Conservation (phyloP, 2,888 invertebrate species). For the Thymelicus lineola region DNA sequence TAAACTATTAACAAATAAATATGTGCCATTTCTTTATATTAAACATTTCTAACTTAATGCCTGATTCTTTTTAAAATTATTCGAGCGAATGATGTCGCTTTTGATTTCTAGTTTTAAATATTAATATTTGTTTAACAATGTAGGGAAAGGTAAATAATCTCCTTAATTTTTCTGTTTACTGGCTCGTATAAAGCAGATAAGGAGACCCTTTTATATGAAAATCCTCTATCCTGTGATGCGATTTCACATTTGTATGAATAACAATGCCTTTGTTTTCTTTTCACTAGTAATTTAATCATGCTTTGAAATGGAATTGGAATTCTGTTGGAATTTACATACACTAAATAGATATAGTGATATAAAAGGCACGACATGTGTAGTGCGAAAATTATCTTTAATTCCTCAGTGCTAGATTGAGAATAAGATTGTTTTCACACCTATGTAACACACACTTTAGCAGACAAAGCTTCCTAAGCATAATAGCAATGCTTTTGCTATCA, state of each 20-base stretch:
- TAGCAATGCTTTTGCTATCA: no score
- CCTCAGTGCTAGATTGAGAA: no score
- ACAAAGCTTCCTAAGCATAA: no score
- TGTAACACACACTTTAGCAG: no score
- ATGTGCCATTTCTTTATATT: no score
- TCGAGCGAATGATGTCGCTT: not conserved
- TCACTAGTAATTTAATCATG: slow-evolving; percentile 56
- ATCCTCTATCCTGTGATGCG: slow-evolving; percentile 57
- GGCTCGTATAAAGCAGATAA: slow-evolving; percentile 50
- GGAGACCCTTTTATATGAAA: slow-evolving; percentile 58
- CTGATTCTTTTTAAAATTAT: no score
- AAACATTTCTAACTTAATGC: no score
- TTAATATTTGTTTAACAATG: not conserved
- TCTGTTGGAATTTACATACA: slow-evolving; percentile 36
- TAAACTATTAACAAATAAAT: no score
- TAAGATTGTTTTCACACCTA: no score
- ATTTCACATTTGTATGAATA: slow-evolving; percentile 60
- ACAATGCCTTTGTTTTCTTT: slow-evolving; percentile 63
- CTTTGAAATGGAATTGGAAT: slow-evolving; percentile 49
- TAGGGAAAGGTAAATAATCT: slow-evolving; percentile 37
- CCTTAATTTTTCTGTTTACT: slow-evolving; percentile 47
- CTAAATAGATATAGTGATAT: slow-evolving; percentile 33
- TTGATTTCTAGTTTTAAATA: not conserved
- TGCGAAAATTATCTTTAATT: not conserved
- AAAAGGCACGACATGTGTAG: slow-evolving; percentile 15